Evolutionary conservation across 2,113 vertebrate genomes (phyloP).

Genomic region (Tachycineta bicolor): DNA sequence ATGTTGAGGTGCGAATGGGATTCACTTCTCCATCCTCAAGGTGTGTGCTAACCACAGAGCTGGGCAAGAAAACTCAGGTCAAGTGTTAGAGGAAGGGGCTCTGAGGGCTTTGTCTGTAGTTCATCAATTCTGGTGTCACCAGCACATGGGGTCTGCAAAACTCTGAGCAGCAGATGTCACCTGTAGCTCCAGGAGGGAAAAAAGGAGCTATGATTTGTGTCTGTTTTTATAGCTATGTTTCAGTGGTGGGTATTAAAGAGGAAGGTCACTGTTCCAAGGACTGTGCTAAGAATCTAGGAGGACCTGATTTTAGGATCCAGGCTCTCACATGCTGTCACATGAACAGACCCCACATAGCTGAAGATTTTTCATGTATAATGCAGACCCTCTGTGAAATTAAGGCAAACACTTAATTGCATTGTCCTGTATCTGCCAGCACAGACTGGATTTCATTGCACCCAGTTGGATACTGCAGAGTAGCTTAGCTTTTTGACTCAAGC

Average conservation of each 20-base stretch:
- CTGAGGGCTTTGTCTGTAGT: not conserved
- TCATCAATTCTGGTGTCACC: not conserved
- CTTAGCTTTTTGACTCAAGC: not conserved
- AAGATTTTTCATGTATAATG: not conserved
- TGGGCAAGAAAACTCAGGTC: not conserved
- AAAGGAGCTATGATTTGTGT: not conserved
- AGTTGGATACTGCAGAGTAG: not conserved
- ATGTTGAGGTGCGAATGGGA: no score
- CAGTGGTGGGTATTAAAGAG: not conserved
- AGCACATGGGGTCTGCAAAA: not conserved
- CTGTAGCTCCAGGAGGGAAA: not conserved
- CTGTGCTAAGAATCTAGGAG: not conserved
- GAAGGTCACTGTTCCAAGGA: not conserved
- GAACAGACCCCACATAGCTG: not conserved
- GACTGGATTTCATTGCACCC: not conserved
- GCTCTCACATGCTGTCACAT: not conserved
- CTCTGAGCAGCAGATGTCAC: not conserved
- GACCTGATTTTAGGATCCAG: fast-evolving
- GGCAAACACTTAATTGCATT: not conserved
- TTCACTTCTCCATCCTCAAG: not conserved
- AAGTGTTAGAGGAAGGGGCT: not conserved
- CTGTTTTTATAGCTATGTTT: not conserved
- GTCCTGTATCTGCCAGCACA: not conserved
- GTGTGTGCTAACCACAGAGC: not conserved
- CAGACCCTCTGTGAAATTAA: not conserved